These are phyloP conservation scores for Drosophila tristis DNA, from an alignment of 1,140 invertebrate species.

Conservation along the genomic window DNA sequence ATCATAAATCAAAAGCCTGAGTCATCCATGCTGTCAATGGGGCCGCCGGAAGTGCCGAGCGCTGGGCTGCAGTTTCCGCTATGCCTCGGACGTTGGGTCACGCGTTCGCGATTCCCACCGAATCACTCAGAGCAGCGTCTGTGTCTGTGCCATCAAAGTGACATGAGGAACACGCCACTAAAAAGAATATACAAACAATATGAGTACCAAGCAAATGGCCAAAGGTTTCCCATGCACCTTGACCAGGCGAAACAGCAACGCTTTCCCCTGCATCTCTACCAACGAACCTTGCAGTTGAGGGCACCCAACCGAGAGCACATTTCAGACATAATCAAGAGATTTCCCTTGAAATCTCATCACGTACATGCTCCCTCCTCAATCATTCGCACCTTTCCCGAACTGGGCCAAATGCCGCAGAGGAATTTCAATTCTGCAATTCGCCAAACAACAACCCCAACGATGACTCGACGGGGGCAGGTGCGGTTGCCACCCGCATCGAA, in stretches of 20 bases:
- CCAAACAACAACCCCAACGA: constrained; percentile 25
- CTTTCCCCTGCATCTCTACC: too few relatives aligned
- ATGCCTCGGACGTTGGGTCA: constrained; percentile 5
- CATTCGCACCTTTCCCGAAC: constrained; percentile 11
- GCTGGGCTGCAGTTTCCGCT: constrained; percentile 51
- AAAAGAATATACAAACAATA: too few relatives aligned
- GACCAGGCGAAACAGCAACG: too few relatives aligned
- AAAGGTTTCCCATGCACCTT: too few relatives aligned
- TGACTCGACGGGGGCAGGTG: constrained; percentile 31
- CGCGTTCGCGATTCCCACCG: constrained; percentile 7
- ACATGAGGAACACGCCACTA: too few relatives aligned
- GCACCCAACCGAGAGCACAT: too few relatives aligned
- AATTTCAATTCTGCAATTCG: constrained; percentile 18
- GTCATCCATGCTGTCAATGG: constrained; percentile 52
- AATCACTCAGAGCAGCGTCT: constrained; percentile 7
- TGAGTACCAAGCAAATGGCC: too few relatives aligned
- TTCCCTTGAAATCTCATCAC: constrained; percentile 20
- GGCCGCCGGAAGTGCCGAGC: constrained; percentile 54
- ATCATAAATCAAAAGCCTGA: constrained; percentile 54
- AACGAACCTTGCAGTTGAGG: too few relatives aligned
- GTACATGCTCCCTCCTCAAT: constrained; percentile 22
- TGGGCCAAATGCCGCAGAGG: constrained; percentile 18
- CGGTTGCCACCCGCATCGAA: constrained; percentile 4
- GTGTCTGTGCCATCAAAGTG: too few relatives aligned
- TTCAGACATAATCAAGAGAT: constrained; percentile 13